phyloP scores from a whole-genome alignment of 2,888 invertebrate species.

The Noctua pronuba region DNA sequence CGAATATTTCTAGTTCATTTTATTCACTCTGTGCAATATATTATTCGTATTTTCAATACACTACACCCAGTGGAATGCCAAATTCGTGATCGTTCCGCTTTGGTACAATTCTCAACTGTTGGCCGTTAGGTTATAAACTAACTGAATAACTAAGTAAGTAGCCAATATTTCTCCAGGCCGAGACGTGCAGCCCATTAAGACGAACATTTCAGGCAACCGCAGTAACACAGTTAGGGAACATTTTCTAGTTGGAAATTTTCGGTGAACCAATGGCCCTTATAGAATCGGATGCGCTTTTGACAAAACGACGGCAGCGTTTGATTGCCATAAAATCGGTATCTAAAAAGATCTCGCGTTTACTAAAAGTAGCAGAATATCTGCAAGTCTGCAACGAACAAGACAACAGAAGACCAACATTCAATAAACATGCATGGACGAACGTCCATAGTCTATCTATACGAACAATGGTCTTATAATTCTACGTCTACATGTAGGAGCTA shows the following conservation, averaged over 20 bases:
- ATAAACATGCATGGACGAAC: conserved; percentile 19
- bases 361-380: neutral
- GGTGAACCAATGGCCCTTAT: neutral
- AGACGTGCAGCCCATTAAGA: conserved; percentile 11
- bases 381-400: neutral
- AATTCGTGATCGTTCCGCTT: conserved; percentile 19
- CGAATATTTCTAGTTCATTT: neutral
- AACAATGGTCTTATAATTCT: conserved; percentile 29
- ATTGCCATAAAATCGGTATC: neutral
- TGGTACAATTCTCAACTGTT: conserved; percentile 1
- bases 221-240: neutral
- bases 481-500: neutral
- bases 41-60: neutral
- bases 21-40: neutral
- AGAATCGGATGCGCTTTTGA: neutral
- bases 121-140: conserved; percentile 19
- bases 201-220: neutral
- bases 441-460: too few species aligned
- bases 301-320: neutral
- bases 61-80: conserved; percentile 17
- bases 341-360: neutral
- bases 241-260: neutral
- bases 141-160: conserved; percentile 20
- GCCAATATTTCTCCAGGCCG: conserved; percentile 16
- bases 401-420: neutral